Evolutionary conservation across 2,797 vertebrate genomes (phyloP), one percentile per base, ranked within the genome.

Genomic region (Aulostomus chinensis): DNA sequence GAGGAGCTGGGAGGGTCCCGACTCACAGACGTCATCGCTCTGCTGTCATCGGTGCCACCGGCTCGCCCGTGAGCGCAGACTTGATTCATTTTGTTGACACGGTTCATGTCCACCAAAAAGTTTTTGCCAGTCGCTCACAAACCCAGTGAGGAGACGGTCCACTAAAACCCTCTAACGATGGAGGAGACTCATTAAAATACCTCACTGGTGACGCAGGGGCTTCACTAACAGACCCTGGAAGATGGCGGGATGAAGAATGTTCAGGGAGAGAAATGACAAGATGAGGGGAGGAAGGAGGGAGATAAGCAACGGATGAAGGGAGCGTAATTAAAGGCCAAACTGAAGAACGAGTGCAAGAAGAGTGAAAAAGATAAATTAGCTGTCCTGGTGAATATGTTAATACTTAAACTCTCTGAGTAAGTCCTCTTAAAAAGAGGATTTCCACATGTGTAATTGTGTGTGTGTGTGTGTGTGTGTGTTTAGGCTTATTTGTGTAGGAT

Each of bases 401-500:
- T 29, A 33, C 7, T 54, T 1, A 24, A 45, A 43, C 9, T 25
- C 31, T 47, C 48, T 56, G 32, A 34, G 45, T 38, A 37, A 69
- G 49, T 56, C 14, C 24, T 54, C 48, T 45, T 49, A 36, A 60
- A 63, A 57, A 29, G 0, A 36, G 9, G 20, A 22, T 51, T 58
- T 16, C 15, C 37, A 53, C 58, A 34, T 12, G 24, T 16, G 22
- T 34, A 9, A 12, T 4, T 32, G 34, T 16, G 18, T 24, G 4
- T 34, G 26, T 42, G 21, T 37, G 25, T 24, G 25, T 53, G 18
- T 24, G 4, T 34, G 26, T 42, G 21, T 37, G 25, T 24, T 36
- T 29, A 31, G 25, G 48, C 15, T 67, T 72, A 62, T 72, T 75
- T 67, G 54, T 57, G 78, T 30, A 52, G 54, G 72, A 70, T 50